Base-by-base conservation (phyloP, 30 jellyfish, hydroid and myxozoan species). In the Aurelia sp. region DNA sequence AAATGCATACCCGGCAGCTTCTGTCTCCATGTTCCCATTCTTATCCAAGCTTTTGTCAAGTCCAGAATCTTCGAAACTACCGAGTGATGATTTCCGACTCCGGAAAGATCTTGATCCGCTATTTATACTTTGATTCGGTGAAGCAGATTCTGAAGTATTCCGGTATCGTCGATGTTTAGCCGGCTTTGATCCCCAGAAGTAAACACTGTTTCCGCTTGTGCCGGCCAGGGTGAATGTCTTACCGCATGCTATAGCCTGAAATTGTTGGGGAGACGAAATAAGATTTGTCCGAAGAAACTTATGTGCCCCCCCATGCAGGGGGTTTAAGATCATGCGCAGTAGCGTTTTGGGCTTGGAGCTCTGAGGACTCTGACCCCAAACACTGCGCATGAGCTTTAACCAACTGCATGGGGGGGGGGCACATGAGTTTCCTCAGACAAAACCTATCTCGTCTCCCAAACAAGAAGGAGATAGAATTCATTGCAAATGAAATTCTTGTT, bases 131-230 rank as follows among this genome's bases (percentile, higher is more conserved):
- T 79, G 91, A 76, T 70, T 59, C 3, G 92, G 91, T 35, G 88
- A 78, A 10, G 57, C 62, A 13, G 91, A 80, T 16, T 88, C 88
- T 81, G 90, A 75, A 69, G 89, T 70, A 62, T 80, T 69, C 79
- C 62, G 81, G 68, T 78, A 31, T 13, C 97, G 81, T 44, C 84
- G 58, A 5, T 91, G 84, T 23, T 16, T 61, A 51, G 23, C 35
- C 23, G 97, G 98, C 52, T 92, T 92, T 33, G 97, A 68, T 19
- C 98, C 98, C 98, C 98, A 92, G 76, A 92, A 92, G 82, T 62
- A 92, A 47, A 92, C 92, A 0, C 81, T 51, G 70, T 87, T 92
- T 19, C 66, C 84, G 33, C 74, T 92, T 33, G 83, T 74, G 53
- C 97, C 97, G 47, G 97, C 97, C 55, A 91, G 13, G 11, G 92